Evolutionary conservation across 2,113 vertebrate species (phyloP).

Genomic region (Callorhinus ursinus): DNA sequence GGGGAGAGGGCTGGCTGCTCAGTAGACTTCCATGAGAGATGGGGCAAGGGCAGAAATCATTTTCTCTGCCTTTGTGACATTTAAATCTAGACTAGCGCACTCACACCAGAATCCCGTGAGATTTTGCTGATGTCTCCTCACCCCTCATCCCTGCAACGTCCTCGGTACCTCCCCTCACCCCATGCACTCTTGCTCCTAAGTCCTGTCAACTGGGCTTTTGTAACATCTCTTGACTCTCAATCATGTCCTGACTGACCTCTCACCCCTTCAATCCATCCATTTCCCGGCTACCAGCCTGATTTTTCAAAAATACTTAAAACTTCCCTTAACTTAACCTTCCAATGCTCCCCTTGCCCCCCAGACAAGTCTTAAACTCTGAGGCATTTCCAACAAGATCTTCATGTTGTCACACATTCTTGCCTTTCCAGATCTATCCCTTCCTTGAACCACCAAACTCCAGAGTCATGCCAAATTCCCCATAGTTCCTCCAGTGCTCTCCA

Average conservation of each 20-base stretch:
- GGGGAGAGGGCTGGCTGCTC: neutral
- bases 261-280: neutral
- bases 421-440: neutral
- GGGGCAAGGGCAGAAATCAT: neutral
- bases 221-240: neutral
- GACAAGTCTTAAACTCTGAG: neutral
- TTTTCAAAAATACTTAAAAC: slow-evolving; percentile 9
- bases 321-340: neutral
- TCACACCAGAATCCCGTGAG: neutral
- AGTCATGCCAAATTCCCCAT: neutral
- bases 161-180: neutral
- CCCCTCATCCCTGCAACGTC: neutral
- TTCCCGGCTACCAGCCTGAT: neutral
- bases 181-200: neutral
- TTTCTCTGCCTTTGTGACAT: neutral
- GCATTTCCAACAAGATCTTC: neutral
- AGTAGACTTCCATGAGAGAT: neutral
- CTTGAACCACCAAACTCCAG: neutral
- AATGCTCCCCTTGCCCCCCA: neutral
- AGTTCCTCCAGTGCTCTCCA: neutral
- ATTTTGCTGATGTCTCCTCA: neutral
- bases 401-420: neutral
- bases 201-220: neutral
- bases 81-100: neutral
- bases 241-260: neutral